Evolutionary conservation across 2,888 invertebrate species (phyloP).

Genomic region (Galeopsomyia nigrocyanea): DNA sequence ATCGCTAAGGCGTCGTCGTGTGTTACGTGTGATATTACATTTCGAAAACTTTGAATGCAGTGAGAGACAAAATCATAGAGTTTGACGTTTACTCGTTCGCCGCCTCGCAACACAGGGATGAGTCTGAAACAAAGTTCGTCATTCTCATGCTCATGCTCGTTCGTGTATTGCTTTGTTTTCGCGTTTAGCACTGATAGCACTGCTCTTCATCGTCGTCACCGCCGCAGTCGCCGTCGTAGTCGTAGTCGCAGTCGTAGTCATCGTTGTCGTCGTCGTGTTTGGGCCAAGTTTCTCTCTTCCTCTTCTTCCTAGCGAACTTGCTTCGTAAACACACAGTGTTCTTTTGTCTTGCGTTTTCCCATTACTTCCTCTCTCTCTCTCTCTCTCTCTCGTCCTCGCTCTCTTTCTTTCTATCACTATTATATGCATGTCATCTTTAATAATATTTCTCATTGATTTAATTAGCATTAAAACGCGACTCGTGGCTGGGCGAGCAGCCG

Average conservation of each 20-base stretch:
- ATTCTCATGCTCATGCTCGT: neutral
- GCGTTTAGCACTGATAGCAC: too few relatives aligned
- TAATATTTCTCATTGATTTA: constrained; percentile 23
- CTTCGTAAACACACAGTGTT: neutral
- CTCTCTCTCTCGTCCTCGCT: neutral
- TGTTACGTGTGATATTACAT: neutral
- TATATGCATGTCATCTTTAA: neutral
- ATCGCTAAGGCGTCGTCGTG: constrained; percentile 58
- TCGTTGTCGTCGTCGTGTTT: constrained; percentile 24
- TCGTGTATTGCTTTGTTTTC: constrained; percentile 2
- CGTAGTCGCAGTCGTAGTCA: neutral
- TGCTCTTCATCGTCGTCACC: too few relatives aligned
- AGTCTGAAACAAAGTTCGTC: constrained; percentile 13
- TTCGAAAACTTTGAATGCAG: too few relatives aligned
- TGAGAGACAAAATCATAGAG: too few relatives aligned
- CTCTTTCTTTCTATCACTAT: constrained; percentile 2
- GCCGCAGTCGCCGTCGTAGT: constrained; percentile 1
- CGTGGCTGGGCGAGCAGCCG: constrained; percentile 33
- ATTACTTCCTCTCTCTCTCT: neutral
- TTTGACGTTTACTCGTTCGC: constrained; percentile 1
- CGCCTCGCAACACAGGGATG: constrained; percentile 17
- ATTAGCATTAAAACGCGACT: constrained; percentile 37
- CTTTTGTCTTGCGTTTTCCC: too few relatives aligned
- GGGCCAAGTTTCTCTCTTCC: constrained; percentile 16
- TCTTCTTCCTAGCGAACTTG: neutral